Evolutionary conservation across 2,888 invertebrate genomes (phyloP), one percentile per base, ranked within the genome.

Genomic region (Ypsolopha scabrella): DNA sequence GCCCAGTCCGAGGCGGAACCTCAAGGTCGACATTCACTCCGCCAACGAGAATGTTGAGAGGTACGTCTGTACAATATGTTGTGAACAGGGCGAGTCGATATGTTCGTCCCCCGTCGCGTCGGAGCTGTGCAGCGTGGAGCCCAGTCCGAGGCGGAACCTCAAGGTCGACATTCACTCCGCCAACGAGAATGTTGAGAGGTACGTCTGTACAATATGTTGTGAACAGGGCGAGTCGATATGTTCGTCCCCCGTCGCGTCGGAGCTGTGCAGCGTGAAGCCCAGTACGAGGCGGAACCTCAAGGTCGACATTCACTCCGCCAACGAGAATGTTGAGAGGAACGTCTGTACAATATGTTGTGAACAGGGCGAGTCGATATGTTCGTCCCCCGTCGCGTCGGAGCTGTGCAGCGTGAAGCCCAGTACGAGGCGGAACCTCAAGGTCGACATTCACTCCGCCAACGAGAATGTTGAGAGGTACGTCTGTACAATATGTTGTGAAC

Each of bases 361-460:
- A 37, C 6, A 37, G 37, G 37, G 8, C n/a, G n/a, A n/a, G n/a
- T n/a, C n/a, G n/a, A n/a, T 70, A 0, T 73, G 75, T 50, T n/a
- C n/a, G n/a, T n/a, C n/a, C 10, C 6, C 41, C 11, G 10, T 41
- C 41, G 3, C 6, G 6, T 6, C 6, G 37, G 37, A 37, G 0
- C 54, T 65, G 1, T 71, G 71, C 62, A 80, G 80, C 55, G 80
- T 65, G 0, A 78, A 73, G 52, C 75, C 80, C 0, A 78, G 78
- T 13, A 82, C 85, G 4, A 57, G 79, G 0, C 53, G 71, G 2
- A 62, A 60, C 35, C 57, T 73, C 1, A 58, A 64, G 0, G 66
- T 71, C 6, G 78, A 70, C 43, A 65, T 75, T 9, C 14, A 36
- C 33, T 10, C 24, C 24, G 3, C 6, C 3, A 6, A 14, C 1